Conservation (phyloP, 2,888 invertebrate genomes). For the Machimus rusticus region DNA sequence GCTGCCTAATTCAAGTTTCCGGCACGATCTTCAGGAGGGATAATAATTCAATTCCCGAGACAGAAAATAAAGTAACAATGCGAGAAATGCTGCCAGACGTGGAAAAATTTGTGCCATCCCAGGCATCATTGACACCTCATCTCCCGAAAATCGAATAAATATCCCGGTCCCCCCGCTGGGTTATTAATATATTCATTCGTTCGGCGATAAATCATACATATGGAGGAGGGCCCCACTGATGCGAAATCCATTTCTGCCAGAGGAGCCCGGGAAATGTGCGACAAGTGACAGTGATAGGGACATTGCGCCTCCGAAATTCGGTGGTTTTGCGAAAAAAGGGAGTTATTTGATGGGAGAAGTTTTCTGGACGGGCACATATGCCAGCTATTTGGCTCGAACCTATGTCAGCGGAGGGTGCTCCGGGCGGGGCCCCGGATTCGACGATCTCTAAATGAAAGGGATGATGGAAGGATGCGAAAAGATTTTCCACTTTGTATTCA, state of each 20-base stretch:
- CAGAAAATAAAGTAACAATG: background rate
- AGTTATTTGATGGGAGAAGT: background rate
- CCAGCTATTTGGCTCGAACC: background rate
- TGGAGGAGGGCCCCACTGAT: background rate
- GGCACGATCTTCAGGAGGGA: background rate
- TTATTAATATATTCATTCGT: constrained; percentile 7
- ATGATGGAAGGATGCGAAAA: background rate
- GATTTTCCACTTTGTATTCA: background rate
- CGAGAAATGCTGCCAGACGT: background rate
- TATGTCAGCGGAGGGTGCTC: background rate
- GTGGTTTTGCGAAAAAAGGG: background rate
- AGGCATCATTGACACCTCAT: constrained; percentile 5
- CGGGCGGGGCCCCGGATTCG: background rate
- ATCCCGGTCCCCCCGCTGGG: background rate
- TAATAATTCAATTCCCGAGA: background rate
- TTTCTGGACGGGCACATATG: background rate
- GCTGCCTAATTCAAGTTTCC: background rate
- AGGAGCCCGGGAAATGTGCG: background rate
- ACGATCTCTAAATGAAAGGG: background rate
- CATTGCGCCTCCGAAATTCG: constrained; percentile 1
- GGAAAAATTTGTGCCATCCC: background rate
- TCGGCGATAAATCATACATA: constrained; percentile 9
- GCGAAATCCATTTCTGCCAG: constrained; percentile 8
- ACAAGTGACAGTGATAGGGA: background rate
- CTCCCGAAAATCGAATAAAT: background rate